A percentile compares a stretch with the other conserved stretches of the same genome.
phyloP scores from a whole-genome alignment of 1,140 invertebrate genomes.

The Zaprionus lachaisei region DNA sequence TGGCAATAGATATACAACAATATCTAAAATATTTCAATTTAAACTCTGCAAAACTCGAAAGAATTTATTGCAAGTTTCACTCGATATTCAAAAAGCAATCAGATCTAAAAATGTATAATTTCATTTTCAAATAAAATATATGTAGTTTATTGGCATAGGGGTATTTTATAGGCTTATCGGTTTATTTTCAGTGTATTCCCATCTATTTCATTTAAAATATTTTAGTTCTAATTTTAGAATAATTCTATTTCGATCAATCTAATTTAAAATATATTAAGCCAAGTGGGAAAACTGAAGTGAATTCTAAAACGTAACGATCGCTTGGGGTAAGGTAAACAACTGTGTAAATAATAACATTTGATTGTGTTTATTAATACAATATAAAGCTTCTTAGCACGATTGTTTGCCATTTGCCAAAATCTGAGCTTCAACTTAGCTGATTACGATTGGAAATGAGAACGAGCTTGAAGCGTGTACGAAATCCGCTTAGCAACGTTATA shows the following conservation, averaged over 20 bases:
- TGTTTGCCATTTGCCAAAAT: constrained; percentile 10
- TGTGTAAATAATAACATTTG: not conserved
- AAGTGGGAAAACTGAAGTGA: no score
- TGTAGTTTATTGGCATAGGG: no score
- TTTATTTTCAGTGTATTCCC: not conserved
- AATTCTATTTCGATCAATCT: no score
- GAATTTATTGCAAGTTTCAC: no score
- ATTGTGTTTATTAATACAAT: constrained; percentile 4
- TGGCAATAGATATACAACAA: not conserved
- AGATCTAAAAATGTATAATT: no score
- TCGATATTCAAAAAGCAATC: no score
- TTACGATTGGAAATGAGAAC: constrained; percentile 9
- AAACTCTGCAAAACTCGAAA: no score
- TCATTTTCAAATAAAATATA: not conserved
- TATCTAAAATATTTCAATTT: no score
- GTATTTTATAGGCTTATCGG: no score
- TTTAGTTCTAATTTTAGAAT: no score
- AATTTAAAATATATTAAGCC: no score
- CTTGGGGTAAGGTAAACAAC: not conserved
- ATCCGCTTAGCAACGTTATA: constrained; percentile 78
- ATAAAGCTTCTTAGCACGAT: constrained; percentile 12
- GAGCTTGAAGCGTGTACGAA: constrained; percentile 31
- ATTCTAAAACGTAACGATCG: no score
- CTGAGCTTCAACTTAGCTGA: constrained; percentile 13
- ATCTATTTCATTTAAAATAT: not conserved